Percentiles rank a stretch among this genome's conserved stretches.
Conservation (phyloP, 2,888 invertebrate species). For the Epiperipatus broadwayi region DNA sequence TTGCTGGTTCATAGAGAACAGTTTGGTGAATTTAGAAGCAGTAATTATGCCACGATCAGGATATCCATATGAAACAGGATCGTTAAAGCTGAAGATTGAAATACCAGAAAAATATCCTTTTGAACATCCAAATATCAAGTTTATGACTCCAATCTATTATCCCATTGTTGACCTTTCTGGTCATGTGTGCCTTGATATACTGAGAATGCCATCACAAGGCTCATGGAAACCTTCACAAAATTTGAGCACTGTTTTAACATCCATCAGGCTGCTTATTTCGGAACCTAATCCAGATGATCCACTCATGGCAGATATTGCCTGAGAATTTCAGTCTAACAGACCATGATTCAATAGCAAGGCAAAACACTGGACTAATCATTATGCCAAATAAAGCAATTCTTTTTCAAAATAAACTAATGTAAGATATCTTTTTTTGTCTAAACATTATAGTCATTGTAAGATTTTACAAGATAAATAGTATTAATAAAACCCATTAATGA, state of each 20-base stretch:
- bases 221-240: conserved; percentile 31
- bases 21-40: conserved; percentile 28
- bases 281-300: conserved; percentile 73
- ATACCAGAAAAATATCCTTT: conserved; percentile 62
- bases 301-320: conserved; percentile 53
- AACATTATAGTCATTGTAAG: too few relatives aligned
- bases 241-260: conserved; percentile 41
- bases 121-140: conserved; percentile 56
- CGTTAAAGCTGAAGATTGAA: conserved; percentile 46
- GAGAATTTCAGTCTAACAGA: too few relatives aligned
- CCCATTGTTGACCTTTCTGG: conserved; percentile 69
- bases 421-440: too few relatives aligned
- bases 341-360: too few relatives aligned
- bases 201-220: conserved; percentile 21
- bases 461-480: too few relatives aligned
- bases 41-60: conserved; percentile 46
- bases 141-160: conserved; percentile 61
- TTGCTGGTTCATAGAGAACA: conserved; percentile 38
- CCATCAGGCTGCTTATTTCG: conserved; percentile 49
- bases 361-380: too few relatives aligned
- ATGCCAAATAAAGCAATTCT: too few relatives aligned
- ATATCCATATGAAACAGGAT: conserved; percentile 51
- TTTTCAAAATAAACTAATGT: too few relatives aligned
- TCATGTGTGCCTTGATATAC: conserved; percentile 48
- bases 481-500: too few relatives aligned